Conservation (phyloP, 92 coral and sea anemone genomes). For the Siderastrea radians region DNA sequence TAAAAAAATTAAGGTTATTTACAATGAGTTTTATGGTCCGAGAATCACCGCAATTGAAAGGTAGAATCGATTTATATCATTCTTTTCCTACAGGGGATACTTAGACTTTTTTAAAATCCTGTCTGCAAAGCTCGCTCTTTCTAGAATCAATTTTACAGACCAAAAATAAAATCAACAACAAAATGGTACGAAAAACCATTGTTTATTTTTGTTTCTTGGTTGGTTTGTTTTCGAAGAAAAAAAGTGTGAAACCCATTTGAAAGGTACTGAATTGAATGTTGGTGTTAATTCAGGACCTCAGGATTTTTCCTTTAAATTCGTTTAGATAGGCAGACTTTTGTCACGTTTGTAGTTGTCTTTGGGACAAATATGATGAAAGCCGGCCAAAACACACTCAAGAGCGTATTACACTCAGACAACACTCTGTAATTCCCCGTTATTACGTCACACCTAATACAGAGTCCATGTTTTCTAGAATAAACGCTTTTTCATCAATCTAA, state of each 20-base stretch:
- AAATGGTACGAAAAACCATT: too few species aligned
- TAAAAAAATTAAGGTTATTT: background rate
- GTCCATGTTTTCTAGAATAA: background rate
- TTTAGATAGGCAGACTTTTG: background rate
- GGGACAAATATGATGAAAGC: background rate
- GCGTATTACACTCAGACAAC: background rate
- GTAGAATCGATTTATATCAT: background rate
- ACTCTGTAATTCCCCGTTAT: background rate
- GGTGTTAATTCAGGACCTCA: too few species aligned
- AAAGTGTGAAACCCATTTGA: too few species aligned
- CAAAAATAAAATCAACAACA: too few species aligned
- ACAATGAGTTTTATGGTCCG: constrained; percentile 7
- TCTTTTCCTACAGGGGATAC: background rate
- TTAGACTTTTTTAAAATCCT: too few species aligned
- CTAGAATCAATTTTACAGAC: too few species aligned
- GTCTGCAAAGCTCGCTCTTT: too few species aligned
- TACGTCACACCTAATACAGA: background rate
- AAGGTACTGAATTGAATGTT: too few species aligned
- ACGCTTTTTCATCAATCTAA: background rate
- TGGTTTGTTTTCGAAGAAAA: too few species aligned
- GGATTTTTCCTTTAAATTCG: background rate
- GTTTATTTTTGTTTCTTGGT: too few species aligned
- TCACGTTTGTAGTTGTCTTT: background rate
- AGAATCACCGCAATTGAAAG: constrained; percentile 12
- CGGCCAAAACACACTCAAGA: background rate